Percentiles rank a stretch among this genome's conserved stretches.
phyloP scores from a whole-genome alignment of 2,113 vertebrate genomes.

The Corythoichthys intestinalis region DNA sequence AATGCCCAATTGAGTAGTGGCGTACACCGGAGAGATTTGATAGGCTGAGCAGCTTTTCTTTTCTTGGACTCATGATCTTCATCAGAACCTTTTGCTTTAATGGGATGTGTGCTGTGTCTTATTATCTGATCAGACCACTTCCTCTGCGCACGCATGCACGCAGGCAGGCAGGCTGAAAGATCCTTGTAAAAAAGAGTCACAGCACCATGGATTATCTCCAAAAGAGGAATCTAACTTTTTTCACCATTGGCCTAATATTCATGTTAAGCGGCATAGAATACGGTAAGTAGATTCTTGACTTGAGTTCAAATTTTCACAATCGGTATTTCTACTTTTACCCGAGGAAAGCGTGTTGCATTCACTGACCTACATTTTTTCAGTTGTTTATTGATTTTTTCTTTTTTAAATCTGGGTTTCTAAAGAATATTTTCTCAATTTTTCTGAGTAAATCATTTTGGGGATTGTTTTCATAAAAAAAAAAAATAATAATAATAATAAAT shows the following conservation, averaged over 20 bases:
- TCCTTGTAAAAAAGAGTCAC: constrained; percentile 22
- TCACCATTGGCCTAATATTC: constrained; percentile 77
- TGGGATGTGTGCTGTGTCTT: constrained; percentile 49
- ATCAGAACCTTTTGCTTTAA: constrained; percentile 37
- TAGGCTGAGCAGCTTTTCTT: not conserved
- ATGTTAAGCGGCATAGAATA: constrained; percentile 80
- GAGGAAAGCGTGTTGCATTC: too few relatives aligned
- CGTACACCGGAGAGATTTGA: not conserved
- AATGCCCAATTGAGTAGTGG: constrained; percentile 14
- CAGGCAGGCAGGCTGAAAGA: not conserved
- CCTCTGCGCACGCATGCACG: constrained; percentile 22
- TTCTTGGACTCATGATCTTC: not conserved
- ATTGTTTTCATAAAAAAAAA: too few relatives aligned
- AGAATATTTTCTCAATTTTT: too few relatives aligned
- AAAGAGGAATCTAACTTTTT: constrained; percentile 71
- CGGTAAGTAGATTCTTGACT: constrained; percentile 61
- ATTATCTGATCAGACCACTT: constrained; percentile 46
- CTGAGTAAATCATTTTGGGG: too few relatives aligned
- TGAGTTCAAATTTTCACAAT: not conserved
- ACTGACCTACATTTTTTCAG: too few relatives aligned
- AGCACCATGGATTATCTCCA: constrained; percentile 64
- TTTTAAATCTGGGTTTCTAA: too few relatives aligned
- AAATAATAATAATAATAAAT: too few relatives aligned
- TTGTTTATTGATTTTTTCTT: too few relatives aligned
- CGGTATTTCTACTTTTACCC: not conserved